Base-by-base conservation (phyloP, 2,797 vertebrate genomes). In the Xiphophorus birchmanni region DNA sequence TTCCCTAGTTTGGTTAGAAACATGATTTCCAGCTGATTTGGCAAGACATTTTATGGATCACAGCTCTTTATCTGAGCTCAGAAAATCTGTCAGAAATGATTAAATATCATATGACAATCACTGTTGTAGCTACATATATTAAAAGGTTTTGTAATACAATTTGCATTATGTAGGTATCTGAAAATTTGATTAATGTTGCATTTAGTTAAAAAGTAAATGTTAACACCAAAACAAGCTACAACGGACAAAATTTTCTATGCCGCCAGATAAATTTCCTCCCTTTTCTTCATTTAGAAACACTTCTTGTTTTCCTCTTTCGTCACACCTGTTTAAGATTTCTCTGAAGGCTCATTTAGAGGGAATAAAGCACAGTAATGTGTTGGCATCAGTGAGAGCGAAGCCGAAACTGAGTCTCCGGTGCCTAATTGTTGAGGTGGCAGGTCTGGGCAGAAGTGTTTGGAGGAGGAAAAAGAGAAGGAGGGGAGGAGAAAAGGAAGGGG, bases 391-490 rank as follows among this genome's bases (percentile, higher is more conserved):
- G 35, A 69, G 78, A 71, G 71, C 2, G 44, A 79, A 58, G 76
- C 5, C 6, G 74, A 86, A 67, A 78, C 80, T 8, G 17, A 76
- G 45, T 80, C 78, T 75, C 69, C 48, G 81, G 76, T 74, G 81
- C 35, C 32, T 82, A 35, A 89, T 84, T 90, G 88, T 90, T 87
- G 88, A 94, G 89, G 89, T 91, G 92, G 91, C 82, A 90, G 72
- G 79, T 82, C 82, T 88, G 77, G 78, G 58, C 81, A 3, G 11
- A 82, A 72, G 60, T 45, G 63, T 81, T 76, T 72, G 83, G 88
- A 81, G 76, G 79, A 76, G 67, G 58, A 80, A 42, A 69, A 50
- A 42, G 35, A 35, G 60, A 35, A 12, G 18, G 29, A 23, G 60
- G 69, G 80, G 13, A 32, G 9, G 60, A 54, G 74, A 54, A 21